phyloP scores from a whole-genome alignment of 2,888 invertebrate species.

The Hypercompe scribonia region DNA sequence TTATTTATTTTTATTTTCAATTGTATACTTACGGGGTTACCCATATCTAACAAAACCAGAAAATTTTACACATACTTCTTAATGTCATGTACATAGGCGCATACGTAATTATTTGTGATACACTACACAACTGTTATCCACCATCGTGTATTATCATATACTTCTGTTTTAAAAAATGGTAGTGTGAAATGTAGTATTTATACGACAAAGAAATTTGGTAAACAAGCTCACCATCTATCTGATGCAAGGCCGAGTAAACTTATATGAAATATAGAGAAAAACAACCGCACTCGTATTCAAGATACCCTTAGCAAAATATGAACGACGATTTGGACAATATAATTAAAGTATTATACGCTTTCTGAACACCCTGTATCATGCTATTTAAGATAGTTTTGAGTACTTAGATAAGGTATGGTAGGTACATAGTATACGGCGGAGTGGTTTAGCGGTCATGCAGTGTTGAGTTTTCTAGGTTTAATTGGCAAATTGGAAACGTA shows the following conservation, averaged over 20 bases:
- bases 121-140: not conserved
- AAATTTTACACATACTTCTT: not conserved
- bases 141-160: not conserved
- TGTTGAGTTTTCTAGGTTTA: not conserved
- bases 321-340: conserved; percentile 27
- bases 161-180: not conserved
- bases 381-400: not conserved
- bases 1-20: too few species aligned
- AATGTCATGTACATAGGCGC: too few species aligned
- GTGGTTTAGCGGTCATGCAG: not conserved
- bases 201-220: not conserved
- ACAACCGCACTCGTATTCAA: not conserved
- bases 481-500: not conserved
- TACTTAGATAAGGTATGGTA: not conserved
- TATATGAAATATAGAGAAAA: not conserved
- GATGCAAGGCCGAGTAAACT: not conserved
- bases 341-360: conserved; percentile 54
- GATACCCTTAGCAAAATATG: not conserved
- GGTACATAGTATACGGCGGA: not conserved
- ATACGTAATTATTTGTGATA: not conserved
- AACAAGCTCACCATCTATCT: not conserved
- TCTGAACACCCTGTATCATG: conserved; percentile 41
- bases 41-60: not conserved
- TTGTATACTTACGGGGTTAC: not conserved
- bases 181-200: not conserved